A percentile compares a stretch with the other conserved stretches of the same genome.
phyloP scores from a whole-genome alignment of 2,113 vertebrate species.

The Corythoichthys intestinalis region DNA sequence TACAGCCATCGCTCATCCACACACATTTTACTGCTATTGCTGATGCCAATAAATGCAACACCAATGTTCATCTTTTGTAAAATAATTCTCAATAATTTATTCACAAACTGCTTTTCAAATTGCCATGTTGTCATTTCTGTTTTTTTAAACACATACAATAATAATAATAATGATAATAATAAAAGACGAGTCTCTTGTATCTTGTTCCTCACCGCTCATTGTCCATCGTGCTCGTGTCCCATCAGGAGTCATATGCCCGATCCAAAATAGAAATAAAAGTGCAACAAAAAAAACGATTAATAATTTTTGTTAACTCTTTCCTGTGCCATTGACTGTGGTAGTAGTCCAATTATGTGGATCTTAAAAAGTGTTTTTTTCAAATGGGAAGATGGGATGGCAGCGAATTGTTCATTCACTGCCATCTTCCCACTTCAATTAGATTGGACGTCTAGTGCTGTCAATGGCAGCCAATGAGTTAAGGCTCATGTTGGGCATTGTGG shows the following conservation, averaged over 20 bases:
- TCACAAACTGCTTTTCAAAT: slow-evolving; percentile 77
- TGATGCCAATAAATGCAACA: slow-evolving; percentile 31
- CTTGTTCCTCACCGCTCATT: slow-evolving; percentile 57
- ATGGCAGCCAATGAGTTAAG: slow-evolving; percentile 61
- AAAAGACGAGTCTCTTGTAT: slow-evolving; percentile 65
- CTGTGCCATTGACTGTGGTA: no score
- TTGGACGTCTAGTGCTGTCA: slow-evolving; percentile 17
- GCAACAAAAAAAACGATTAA: slow-evolving; percentile 45
- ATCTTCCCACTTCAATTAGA: slow-evolving; percentile 48
- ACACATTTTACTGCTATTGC: neutral
- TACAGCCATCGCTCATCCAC: no score
- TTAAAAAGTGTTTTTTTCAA: no score
- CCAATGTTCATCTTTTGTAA: slow-evolving; percentile 65
- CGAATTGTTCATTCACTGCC: slow-evolving; percentile 9
- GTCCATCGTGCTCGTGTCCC: neutral
- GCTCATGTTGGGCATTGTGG: slow-evolving; percentile 66
- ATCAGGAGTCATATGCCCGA: slow-evolving; percentile 54
- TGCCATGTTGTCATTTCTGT: slow-evolving; percentile 43
- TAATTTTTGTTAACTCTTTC: no score
- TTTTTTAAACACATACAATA: slow-evolving; percentile 72
- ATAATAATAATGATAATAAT: slow-evolving; percentile 59
- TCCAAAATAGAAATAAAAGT: slow-evolving; percentile 63
- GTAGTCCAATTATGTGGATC: no score
- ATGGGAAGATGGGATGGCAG: no score
- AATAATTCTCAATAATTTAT: slow-evolving; percentile 80